Evolutionary conservation across 2,113 vertebrate genomes (phyloP).

Genomic region (Elgaria multicarinata): DNA sequence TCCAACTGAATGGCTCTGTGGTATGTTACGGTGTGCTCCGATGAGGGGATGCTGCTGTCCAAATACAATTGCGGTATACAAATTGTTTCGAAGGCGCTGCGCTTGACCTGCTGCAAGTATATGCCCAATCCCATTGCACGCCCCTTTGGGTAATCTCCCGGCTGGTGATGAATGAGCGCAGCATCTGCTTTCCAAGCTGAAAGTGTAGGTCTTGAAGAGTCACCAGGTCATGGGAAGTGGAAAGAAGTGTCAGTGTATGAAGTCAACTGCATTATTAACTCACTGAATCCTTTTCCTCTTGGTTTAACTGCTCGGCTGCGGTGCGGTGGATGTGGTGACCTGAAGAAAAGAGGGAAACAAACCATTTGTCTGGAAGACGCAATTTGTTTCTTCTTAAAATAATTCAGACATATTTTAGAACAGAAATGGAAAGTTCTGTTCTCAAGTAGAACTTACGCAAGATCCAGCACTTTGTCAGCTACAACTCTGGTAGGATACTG

Average conservation of each 20-base stretch:
- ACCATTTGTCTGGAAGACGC: not conserved
- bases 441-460: not conserved
- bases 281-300: constrained; percentile 19
- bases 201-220: constrained; percentile 1
- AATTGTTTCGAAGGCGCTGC: not conserved
- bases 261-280: constrained; percentile 6
- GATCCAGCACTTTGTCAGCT: not conserved
- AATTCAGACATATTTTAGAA: not conserved
- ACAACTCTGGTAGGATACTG: not conserved
- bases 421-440: not conserved
- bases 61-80: not conserved
- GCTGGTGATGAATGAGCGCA: not conserved
- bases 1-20: not conserved
- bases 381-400: not conserved
- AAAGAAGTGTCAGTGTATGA: constrained; percentile 17
- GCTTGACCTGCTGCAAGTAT: not conserved
- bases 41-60: not conserved
- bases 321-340: not conserved
- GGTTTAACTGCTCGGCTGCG: not conserved
- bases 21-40: not conserved
- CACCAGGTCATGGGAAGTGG: not conserved
- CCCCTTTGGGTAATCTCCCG: constrained; percentile 14
- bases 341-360: not conserved
- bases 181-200: constrained; percentile 2
- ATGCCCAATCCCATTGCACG: constrained; percentile 1